A percentile compares a stretch with the other conserved stretches of the same genome.
Evolutionary conservation across 2,113 vertebrate genomes (phyloP).

Genomic region (Psilopsiagon aymara): DNA sequence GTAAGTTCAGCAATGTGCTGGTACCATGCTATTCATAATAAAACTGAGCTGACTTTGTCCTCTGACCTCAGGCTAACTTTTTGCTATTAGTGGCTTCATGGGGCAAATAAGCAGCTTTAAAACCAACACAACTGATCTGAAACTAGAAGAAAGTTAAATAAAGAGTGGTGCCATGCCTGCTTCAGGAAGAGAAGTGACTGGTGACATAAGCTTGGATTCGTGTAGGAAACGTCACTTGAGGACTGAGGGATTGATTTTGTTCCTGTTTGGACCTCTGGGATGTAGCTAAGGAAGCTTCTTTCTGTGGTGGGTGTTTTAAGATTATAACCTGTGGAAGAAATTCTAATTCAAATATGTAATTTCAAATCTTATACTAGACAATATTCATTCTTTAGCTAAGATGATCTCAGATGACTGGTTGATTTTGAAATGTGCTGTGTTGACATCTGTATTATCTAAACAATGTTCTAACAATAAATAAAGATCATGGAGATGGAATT

Average conservation of each 20-base stretch:
- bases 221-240: not conserved
- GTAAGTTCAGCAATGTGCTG: not conserved
- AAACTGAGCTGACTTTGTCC: not conserved
- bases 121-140: not conserved
- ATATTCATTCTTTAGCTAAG: not conserved
- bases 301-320: not conserved
- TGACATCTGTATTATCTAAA: not conserved
- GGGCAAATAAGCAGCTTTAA: not conserved
- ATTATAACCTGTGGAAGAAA: not conserved
- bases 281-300: not conserved
- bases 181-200: not conserved
- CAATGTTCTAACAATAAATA: not conserved
- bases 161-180: not conserved
- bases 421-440: not conserved
- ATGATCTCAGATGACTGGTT: not conserved
- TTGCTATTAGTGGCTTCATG: not conserved
- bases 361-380: not conserved
- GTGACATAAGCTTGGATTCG: not conserved
- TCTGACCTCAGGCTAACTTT: not conserved
- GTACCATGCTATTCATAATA: not conserved
- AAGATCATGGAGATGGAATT: not conserved
- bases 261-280: not conserved
- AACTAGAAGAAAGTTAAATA: not conserved
- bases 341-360: not conserved
- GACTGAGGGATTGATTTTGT: not conserved